These are phyloP conservation scores for Drosophila varians DNA, from an alignment of 1,140 invertebrate species.

Conservation along the genomic window DNA sequence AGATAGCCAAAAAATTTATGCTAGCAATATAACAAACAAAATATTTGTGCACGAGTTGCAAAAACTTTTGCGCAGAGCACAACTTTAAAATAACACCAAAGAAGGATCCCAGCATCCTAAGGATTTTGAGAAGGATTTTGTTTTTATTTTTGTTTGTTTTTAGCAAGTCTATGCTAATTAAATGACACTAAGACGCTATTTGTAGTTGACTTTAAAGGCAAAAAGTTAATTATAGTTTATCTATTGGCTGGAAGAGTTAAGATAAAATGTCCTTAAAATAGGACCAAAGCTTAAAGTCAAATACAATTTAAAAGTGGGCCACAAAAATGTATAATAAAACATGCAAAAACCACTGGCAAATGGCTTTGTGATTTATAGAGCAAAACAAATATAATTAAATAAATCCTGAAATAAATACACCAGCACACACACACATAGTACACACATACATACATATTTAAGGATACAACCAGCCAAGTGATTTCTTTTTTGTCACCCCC, in stretches of 20 bases:
- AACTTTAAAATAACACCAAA: conserved; percentile 75
- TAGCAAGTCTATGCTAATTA: conserved; percentile 74
- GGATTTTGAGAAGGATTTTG: no score
- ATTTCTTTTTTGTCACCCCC: conserved; percentile 62
- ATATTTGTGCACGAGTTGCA: conserved; percentile 75
- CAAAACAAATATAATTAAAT: conserved; percentile 56
- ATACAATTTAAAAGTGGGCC: conserved; percentile 22
- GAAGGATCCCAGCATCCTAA: no score
- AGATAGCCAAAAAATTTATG: conserved; percentile 80
- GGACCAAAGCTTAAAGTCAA: conserved; percentile 16
- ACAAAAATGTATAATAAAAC: conserved; percentile 1
- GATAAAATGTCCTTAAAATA: no score
- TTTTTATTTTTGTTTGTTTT: no score
- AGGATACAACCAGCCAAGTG: conserved; percentile 30
- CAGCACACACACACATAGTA: conserved; percentile 1
- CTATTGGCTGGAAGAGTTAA: no score
- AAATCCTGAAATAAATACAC: conserved; percentile 43
- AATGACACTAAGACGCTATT: conserved; percentile 14
- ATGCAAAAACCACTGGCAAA: conserved; percentile 7
- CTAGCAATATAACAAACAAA: conserved; percentile 80
- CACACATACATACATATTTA: conserved; percentile 1
- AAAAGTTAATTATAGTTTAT: neutral
- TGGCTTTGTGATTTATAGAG: conserved; percentile 46
- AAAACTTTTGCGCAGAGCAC: conserved; percentile 63
- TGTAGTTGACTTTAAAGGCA: conserved; percentile 3